Percentiles rank a stretch among this genome's conserved stretches.
Evolutionary conservation across 2,113 vertebrate species (phyloP).

Genomic region (Syrrhaptes paradoxus): DNA sequence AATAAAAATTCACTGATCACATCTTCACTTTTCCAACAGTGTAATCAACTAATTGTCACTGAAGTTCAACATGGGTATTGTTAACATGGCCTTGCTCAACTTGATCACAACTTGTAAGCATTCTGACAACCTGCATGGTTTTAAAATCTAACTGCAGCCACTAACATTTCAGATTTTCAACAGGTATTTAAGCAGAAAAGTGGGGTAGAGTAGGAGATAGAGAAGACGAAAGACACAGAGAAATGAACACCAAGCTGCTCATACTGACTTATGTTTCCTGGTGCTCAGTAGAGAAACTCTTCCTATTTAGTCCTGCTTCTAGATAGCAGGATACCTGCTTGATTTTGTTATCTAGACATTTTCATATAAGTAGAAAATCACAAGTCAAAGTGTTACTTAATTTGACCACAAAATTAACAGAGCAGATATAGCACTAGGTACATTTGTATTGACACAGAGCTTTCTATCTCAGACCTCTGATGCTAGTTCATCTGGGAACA

Average conservation of each 20-base stretch:
- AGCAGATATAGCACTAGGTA: neutral
- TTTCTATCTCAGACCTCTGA: neutral
- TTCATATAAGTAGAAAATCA: neutral
- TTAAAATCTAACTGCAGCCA: neutral
- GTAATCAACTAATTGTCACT: neutral
- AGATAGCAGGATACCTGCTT: neutral
- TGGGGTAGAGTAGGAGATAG: accelerated
- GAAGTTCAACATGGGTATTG: neutral
- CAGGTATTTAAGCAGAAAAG: neutral
- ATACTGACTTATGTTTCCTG: neutral
- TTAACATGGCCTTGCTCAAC: neutral
- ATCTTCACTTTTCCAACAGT: neutral
- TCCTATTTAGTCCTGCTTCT: neutral
- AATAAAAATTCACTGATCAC: neutral
- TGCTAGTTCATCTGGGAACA: neutral
- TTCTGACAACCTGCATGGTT: neutral
- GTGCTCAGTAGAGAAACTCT: neutral
- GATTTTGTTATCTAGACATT: neutral
- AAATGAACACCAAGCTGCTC: neutral
- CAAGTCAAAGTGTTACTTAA: neutral
- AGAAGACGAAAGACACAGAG: neutral
- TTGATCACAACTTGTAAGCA: neutral
- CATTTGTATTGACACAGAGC: neutral
- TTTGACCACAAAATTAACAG: neutral
- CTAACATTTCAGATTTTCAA: neutral